Evolutionary conservation across 2,113 vertebrate species (phyloP).

Genomic region (Equus przewalskii): DNA sequence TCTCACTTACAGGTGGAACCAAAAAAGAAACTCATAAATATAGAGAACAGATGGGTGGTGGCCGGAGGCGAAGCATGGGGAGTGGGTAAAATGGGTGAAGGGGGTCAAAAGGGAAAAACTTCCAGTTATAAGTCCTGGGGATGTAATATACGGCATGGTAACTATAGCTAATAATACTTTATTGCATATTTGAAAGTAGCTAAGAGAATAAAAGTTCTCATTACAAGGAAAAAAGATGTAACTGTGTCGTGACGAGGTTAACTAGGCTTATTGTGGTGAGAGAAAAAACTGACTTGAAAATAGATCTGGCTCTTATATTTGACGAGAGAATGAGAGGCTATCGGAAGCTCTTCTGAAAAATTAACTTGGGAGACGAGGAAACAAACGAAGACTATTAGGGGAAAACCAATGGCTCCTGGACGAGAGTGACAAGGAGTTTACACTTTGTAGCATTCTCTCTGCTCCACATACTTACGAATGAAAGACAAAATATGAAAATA

Average conservation of each 20-base stretch:
- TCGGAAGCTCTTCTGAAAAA: background rate
- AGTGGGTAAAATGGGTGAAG: background rate
- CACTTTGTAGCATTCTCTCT: background rate
- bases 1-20: background rate
- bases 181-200: background rate
- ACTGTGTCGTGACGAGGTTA: background rate
- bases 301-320: background rate
- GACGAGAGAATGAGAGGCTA: background rate
- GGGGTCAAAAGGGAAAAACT: background rate
- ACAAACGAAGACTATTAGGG: background rate
- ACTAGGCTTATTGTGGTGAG: background rate
- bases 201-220: background rate
- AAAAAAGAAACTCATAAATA: background rate
- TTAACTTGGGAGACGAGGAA: background rate
- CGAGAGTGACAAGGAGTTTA: background rate
- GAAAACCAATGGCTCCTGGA: background rate
- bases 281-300: slow-evolving; percentile 28
- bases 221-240: background rate
- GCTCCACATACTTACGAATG: background rate
- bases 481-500: background rate
- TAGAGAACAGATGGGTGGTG: background rate
- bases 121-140: background rate
- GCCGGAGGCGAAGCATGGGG: background rate
- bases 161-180: background rate
- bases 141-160: background rate